A percentile compares a stretch with the other conserved stretches of the same genome.
These are phyloP conservation scores for Archivesica marissinica DNA, from an alignment of 1,140 invertebrate species.

Conservation along the genomic window DNA sequence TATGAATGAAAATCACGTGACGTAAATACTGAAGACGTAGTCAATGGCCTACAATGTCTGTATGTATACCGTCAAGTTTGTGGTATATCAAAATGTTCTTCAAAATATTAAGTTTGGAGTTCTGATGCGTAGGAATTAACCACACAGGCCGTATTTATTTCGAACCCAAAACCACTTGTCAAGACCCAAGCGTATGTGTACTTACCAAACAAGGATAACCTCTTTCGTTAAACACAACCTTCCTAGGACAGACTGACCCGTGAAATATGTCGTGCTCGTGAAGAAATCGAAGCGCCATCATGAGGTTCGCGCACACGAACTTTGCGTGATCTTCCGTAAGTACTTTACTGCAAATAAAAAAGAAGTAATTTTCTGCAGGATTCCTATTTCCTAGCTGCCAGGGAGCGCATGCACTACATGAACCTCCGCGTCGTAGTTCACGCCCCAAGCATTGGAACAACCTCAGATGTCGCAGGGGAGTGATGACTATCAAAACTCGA, in stretches of 20 bases:
- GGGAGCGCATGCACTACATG: too few species aligned
- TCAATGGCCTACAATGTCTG: neutral
- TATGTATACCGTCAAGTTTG: neutral
- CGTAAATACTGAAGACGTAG: neutral
- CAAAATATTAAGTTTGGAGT: neutral
- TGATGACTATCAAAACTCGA: too few species aligned
- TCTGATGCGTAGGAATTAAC: too few species aligned
- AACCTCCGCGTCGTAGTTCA: too few species aligned
- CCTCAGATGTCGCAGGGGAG: too few species aligned
- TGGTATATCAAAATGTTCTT: neutral
- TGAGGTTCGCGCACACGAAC: conserved; percentile 40
- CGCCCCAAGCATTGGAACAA: too few species aligned
- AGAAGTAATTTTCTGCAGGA: neutral
- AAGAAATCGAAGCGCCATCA: conserved; percentile 53
- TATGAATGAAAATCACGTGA: too few species aligned
- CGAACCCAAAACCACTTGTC: too few species aligned
- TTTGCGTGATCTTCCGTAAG: conserved; percentile 45
- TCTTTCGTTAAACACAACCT: conserved; percentile 30
- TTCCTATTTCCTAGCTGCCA: too few species aligned
- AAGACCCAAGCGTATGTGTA: neutral
- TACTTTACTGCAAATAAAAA: neutral
- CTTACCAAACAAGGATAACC: conserved; percentile 38
- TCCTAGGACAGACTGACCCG: conserved; percentile 42
- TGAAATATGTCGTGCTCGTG: conserved; percentile 46
- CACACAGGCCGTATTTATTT: too few species aligned